Conservation (phyloP, 2,888 invertebrate species). For the Drosophila cyrtoloma region DNA sequence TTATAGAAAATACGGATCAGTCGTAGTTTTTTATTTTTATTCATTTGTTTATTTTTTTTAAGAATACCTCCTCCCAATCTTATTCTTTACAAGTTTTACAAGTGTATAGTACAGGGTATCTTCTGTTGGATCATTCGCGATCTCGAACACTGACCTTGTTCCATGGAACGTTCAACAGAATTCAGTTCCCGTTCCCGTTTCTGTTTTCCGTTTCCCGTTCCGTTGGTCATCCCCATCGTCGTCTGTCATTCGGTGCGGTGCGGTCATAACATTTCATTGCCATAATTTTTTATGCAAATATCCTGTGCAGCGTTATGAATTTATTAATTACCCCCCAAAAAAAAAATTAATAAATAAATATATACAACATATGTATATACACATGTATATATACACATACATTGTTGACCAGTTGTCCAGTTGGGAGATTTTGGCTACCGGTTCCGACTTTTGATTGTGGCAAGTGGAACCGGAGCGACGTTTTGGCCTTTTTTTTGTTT, state of each 20-base stretch:
- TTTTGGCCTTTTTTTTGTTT: conserved; percentile 1
- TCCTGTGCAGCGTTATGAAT: conserved; percentile 81
- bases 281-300: conserved; percentile 83
- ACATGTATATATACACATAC: not conserved
- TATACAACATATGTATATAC: conserved; percentile 1
- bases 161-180: conserved; percentile 15
- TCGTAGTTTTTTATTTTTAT: not conserved
- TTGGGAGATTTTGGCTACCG: conserved; percentile 44
- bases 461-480: conserved; percentile 44
- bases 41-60: not conserved
- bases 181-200: conserved; percentile 6
- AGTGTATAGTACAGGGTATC: not conserved
- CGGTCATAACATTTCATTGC: conserved; percentile 83
- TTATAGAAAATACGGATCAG: not conserved
- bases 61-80: not conserved
- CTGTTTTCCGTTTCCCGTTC: conserved; percentile 11
- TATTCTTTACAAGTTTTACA: not conserved
- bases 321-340: conserved; percentile 76
- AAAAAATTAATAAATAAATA: conserved; percentile 3
- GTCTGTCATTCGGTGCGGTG: conserved; percentile 74
- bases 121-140: not conserved
- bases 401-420: conserved; percentile 14
- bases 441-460: conserved; percentile 31
- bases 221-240: conserved; percentile 35
- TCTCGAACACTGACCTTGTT: conserved; percentile 41